phyloP scores from a whole-genome alignment of 2,797 vertebrate genomes.

The Pyrocephalus nanus region DNA sequence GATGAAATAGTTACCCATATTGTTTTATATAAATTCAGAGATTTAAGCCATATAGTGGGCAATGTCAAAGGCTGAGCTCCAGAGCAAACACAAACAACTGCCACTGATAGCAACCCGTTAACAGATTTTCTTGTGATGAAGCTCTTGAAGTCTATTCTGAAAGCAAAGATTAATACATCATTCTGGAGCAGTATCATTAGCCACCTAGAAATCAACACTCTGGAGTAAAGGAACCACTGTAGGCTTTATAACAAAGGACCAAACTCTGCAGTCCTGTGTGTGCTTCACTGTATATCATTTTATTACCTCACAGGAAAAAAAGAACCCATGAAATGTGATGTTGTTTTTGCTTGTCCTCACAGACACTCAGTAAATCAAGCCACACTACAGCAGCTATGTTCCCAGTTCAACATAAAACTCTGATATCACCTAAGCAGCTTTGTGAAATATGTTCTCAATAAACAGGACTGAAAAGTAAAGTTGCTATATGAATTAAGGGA shows the following conservation, averaged over 20 bases:
- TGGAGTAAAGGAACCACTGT: neutral
- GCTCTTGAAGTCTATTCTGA: constrained; percentile 51
- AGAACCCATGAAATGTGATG: constrained; percentile 36
- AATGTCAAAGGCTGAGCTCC: constrained; percentile 30
- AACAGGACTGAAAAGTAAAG: constrained; percentile 6
- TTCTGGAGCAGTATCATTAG: constrained; percentile 49
- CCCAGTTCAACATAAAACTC: constrained; percentile 30
- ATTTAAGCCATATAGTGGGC: constrained; percentile 1
- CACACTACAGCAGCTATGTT: neutral
- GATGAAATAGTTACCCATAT: neutral
- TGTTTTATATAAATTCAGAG: constrained; percentile 50
- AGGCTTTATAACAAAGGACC: constrained; percentile 23
- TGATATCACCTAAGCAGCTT: constrained; percentile 12
- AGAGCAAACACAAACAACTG: constrained; percentile 52
- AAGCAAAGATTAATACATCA: constrained; percentile 33
- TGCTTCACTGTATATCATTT: constrained; percentile 36
- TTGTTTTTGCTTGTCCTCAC: constrained; percentile 27
- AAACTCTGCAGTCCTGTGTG: neutral
- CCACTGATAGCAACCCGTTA: constrained; percentile 16
- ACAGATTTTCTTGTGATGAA: neutral
- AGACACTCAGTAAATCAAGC: constrained; percentile 55
- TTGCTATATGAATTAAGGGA: neutral
- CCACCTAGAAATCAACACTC: neutral
- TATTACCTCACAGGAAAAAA: neutral
- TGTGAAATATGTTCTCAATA: constrained; percentile 41